Conservation (phyloP, 2,888 invertebrate genomes). For the Subacronicta megacephala region DNA sequence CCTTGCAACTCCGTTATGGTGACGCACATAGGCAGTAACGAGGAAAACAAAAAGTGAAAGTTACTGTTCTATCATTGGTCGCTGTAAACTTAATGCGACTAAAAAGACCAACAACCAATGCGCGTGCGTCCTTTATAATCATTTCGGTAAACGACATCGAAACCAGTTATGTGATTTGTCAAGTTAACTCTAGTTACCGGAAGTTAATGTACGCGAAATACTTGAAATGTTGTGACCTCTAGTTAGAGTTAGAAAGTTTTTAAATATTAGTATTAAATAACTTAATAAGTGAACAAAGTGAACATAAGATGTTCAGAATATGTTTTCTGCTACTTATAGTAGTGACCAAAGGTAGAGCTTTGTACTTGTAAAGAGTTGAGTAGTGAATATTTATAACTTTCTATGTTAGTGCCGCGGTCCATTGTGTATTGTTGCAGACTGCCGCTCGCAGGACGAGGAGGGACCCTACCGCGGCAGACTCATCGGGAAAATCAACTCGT, state of each 20-base stretch:
- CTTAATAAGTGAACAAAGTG: conserved; percentile 46
- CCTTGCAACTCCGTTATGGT: neutral
- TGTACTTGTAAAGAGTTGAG: conserved; percentile 7
- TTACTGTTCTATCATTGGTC: conserved; percentile 64
- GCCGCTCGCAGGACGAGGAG: conserved; percentile 90
- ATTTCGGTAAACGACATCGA: conserved; percentile 39
- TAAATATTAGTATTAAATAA: conserved; percentile 53
- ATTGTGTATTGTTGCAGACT: conserved; percentile 69
- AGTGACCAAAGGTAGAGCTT: conserved; percentile 67
- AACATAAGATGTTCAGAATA: conserved; percentile 69
- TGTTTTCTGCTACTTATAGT: conserved; percentile 69
- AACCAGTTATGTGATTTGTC: conserved; percentile 65
- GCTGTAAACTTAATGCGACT: neutral
- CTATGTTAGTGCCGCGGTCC: conserved; percentile 58
- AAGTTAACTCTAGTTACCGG: conserved; percentile 73
- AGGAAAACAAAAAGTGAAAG: conserved; percentile 73
- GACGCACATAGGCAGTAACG: conserved; percentile 26
- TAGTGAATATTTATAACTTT: conserved; percentile 63
- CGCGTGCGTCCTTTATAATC: conserved; percentile 53
- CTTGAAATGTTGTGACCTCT: conserved; percentile 68
- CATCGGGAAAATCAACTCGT: conserved; percentile 96
- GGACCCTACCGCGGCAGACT: conserved; percentile 94
- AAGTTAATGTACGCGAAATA: conserved; percentile 59
- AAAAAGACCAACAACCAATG: conserved; percentile 20
- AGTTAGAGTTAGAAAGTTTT: conserved; percentile 60